Conservation (phyloP, 1,140 invertebrate species). For the Diabrotica undecimpunctata region DNA sequence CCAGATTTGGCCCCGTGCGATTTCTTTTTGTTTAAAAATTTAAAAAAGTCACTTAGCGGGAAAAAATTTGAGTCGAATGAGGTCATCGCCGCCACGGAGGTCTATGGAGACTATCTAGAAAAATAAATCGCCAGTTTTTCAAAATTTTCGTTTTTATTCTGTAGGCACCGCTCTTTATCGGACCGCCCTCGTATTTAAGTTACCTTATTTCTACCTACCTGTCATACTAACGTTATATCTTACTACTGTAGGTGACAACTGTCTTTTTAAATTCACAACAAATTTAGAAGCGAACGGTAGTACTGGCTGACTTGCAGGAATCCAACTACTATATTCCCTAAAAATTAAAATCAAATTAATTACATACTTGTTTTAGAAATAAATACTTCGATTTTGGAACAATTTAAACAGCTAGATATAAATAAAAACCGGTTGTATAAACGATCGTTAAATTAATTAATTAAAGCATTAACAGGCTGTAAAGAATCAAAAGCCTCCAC, state of each 20-base stretch:
- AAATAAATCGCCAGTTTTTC: too few species aligned
- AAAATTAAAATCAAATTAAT: neutral
- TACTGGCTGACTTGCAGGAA: neutral
- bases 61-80: too few species aligned
- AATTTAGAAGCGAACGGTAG: neutral
- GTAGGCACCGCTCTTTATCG: too few species aligned
- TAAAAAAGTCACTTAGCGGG: too few species aligned
- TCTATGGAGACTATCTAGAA: too few species aligned
- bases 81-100: too few species aligned
- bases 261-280: slow-evolving; percentile 9
- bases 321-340: slow-evolving; percentile 5
- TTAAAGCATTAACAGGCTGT: neutral
- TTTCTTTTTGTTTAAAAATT: too few species aligned
- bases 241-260: neutral
- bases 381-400: slow-evolving; percentile 3
- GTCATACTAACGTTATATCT: neutral
- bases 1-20: too few species aligned
- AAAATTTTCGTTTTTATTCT: too few species aligned
- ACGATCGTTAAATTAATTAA: neutral
- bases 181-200: too few species aligned
- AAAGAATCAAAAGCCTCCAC: too few species aligned
- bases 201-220: neutral
- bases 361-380: neutral
- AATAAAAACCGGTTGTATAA: neutral
- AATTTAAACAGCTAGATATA: neutral